Conservation (phyloP, 2,888 invertebrate species). For the Synergus umbraculus region DNA sequence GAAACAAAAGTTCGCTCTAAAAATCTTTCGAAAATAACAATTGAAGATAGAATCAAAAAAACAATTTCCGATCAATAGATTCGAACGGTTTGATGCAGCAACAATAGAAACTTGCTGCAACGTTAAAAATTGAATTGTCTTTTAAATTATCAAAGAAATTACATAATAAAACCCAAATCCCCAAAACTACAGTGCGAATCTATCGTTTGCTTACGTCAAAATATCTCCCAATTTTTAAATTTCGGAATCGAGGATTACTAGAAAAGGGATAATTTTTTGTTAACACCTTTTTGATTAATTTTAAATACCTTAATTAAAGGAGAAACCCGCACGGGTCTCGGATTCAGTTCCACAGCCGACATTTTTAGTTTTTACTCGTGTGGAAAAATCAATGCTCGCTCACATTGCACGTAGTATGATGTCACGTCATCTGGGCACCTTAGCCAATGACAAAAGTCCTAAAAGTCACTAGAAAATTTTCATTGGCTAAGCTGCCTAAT, state of each 20-base stretch:
- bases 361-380: conserved; percentile 61
- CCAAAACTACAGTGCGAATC: conserved; percentile 34
- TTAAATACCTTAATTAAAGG: conserved; percentile 87
- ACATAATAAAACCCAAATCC: conserved; percentile 50
- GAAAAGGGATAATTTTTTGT: background rate
- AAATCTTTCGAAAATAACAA: background rate
- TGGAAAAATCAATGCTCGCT: background rate
- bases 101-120: background rate
- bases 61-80: background rate
- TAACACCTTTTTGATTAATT: conserved; percentile 1
- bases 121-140: background rate
- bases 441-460: too few relatives aligned
- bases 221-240: background rate
- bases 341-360: conserved; percentile 70
- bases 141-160: conserved; percentile 31
- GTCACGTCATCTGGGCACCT: too few relatives aligned
- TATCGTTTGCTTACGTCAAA: background rate
- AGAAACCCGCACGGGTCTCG: conserved; percentile 86
- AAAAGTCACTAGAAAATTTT: too few relatives aligned
- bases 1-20: background rate
- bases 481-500: too few relatives aligned
- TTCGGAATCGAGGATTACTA: background rate
- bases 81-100: background rate
- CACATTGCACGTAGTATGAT: too few relatives aligned
- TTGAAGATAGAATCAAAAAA: background rate